Conservation (phyloP, 2,113 vertebrate genomes). For the Dasyurus viverrinus region DNA sequence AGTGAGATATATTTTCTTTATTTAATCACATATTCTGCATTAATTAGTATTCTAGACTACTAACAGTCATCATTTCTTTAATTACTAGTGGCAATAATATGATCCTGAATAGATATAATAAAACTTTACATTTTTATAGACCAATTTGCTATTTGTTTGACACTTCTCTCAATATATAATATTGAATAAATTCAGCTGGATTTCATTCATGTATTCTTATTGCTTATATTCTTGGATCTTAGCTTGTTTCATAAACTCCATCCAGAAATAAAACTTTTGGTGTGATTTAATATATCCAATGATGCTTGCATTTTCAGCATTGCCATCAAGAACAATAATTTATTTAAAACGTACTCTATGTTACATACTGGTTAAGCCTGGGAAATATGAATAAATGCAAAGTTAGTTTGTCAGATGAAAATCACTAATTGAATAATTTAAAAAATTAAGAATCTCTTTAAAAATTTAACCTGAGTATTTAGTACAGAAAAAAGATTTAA, state of each 20-base stretch:
- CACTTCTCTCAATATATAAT: neutral
- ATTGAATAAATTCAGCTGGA: neutral
- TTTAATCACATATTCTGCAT: neutral
- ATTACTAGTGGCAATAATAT: neutral
- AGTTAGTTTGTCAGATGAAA: neutral
- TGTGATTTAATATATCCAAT: neutral
- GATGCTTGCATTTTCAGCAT: neutral
- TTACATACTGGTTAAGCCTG: too few relatives aligned
- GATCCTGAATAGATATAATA: too few relatives aligned
- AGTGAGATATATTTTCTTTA: neutral
- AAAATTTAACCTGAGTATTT: neutral
- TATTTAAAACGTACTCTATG: neutral
- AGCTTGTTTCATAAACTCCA: neutral
- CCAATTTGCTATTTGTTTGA: neutral
- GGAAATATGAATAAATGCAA: neutral
- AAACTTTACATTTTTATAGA: neutral
- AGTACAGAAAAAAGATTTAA: neutral
- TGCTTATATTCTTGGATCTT: neutral
- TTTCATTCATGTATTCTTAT: neutral
- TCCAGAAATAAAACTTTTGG: neutral
- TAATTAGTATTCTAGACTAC: neutral
- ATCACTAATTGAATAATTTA: neutral
- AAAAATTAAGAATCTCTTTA: neutral
- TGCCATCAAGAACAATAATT: neutral
- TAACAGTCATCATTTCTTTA: neutral